Evolutionary conservation across 1,140 invertebrate species (phyloP).

Genomic region (Camponotus pennsylvanicus): DNA sequence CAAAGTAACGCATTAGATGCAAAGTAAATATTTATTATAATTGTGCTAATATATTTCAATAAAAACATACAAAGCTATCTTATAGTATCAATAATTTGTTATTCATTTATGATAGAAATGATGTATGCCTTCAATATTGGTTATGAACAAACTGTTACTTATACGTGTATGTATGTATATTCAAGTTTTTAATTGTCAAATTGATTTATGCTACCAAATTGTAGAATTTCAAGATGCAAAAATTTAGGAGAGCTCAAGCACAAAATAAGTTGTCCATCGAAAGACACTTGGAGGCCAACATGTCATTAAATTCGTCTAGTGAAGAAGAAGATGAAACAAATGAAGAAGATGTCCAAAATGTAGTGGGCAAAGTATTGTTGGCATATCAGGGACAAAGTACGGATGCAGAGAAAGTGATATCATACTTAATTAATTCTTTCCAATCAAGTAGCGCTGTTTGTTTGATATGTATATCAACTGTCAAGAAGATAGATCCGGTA

Average conservation of each 20-base stretch:
- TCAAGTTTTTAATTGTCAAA: not conserved
- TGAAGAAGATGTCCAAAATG: slow-evolving; percentile 78
- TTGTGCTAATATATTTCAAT: not conserved
- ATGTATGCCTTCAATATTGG: not conserved
- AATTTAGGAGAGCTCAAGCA: slow-evolving; percentile 87
- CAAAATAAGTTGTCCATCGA: slow-evolving; percentile 88
- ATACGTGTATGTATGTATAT: not conserved
- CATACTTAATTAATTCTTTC: slow-evolving; percentile 91
- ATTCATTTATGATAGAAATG: not conserved
- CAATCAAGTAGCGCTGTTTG: slow-evolving; percentile 93
- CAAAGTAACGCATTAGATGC: not conserved
- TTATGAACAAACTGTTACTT: not conserved
- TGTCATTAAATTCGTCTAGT: slow-evolving; percentile 77
- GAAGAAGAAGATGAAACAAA: slow-evolving; percentile 82
- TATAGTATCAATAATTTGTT: not conserved
- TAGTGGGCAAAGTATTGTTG: slow-evolving; percentile 79
- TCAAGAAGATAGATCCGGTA: slow-evolving; percentile 93
- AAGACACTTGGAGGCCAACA: slow-evolving; percentile 87
- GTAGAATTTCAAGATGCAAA: slow-evolving; percentile 79
- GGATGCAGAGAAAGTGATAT: slow-evolving; percentile 88
- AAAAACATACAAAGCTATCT: not conserved
- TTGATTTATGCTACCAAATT: not conserved
- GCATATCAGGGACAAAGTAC: slow-evolving; percentile 85
- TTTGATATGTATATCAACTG: slow-evolving; percentile 96
- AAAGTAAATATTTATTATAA: not conserved